Percentiles rank a stretch among this genome's conserved stretches.
Conservation (phyloP, 2,113 vertebrate genomes). For the Rhizomys pruinosus region DNA sequence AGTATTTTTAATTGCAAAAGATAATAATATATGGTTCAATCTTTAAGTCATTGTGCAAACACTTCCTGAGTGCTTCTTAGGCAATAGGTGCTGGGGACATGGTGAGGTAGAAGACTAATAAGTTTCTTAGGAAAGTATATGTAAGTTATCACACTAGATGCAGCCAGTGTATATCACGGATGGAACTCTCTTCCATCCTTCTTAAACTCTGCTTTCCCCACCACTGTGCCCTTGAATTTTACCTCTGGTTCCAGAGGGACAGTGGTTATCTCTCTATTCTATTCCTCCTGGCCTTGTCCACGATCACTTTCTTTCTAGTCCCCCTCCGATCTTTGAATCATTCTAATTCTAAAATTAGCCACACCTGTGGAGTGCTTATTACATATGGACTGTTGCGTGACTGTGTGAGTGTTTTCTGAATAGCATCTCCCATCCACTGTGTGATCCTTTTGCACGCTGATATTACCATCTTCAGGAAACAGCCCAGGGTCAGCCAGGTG, state of each 20-base stretch:
- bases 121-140: not conserved
- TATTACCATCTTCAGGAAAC: not conserved
- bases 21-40: not conserved
- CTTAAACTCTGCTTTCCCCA: not conserved
- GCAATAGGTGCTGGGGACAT: not conserved
- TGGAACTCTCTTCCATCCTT: not conserved
- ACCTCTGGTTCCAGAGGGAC: not conserved
- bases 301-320: not conserved
- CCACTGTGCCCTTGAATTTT: not conserved
- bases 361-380: not conserved
- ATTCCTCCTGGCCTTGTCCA: not conserved
- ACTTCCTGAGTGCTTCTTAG: not conserved
- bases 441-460: not conserved
- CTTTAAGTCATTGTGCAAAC: not conserved
- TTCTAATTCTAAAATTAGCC: not conserved
- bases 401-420: not conserved
- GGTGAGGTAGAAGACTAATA: not conserved
- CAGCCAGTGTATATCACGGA: not conserved
- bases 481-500: not conserved
- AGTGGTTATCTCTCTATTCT: not conserved
- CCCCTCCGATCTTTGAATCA: not conserved
- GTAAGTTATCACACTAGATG: not conserved
- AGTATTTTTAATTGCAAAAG: slow-evolving; percentile 16
- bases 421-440: not conserved
- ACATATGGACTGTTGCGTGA: not conserved